Percentiles rank a stretch among this genome's conserved stretches.
phyloP scores from a whole-genome alignment of 2,113 vertebrate genomes.

The Hepsetus odoe region DNA sequence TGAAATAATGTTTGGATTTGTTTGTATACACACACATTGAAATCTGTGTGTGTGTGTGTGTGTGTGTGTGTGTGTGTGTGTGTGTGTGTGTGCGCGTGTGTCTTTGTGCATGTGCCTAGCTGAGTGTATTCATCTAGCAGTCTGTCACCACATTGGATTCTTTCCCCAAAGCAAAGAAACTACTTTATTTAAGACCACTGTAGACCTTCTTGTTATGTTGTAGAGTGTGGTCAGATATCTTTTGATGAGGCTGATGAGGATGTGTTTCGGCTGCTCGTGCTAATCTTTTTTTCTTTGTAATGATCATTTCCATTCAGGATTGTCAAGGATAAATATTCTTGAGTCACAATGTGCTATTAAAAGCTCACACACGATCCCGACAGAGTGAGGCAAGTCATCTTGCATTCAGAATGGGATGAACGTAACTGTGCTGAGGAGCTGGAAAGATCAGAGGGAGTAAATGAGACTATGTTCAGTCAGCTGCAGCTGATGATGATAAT shows the following conservation, averaged over 20 bases:
- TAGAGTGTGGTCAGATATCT: not conserved
- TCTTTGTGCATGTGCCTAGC: not conserved
- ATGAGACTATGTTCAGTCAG: not conserved
- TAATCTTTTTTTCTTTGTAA: not conserved
- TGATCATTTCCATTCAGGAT: not conserved
- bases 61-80: not conserved
- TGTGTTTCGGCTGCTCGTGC: not conserved
- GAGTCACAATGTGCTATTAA: conserved; percentile 4
- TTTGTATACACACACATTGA: conserved; percentile 1
- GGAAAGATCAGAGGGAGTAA: not conserved
- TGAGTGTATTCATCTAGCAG: conserved; percentile 11
- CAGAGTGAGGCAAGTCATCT: not conserved
- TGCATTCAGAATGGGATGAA: not conserved
- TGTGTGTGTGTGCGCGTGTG: not conserved
- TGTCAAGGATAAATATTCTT: not conserved
- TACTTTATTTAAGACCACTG: conserved; percentile 13
- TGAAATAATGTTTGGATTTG: not conserved
- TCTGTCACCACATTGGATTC: conserved; percentile 1
- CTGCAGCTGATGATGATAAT: not conserved
- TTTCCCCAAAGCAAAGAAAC: conserved; percentile 6
- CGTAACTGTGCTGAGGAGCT: not conserved
- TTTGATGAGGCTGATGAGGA: not conserved
- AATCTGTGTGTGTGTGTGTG: conserved; percentile 1
- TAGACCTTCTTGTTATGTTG: not conserved
- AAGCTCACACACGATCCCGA: not conserved